A percentile compares a stretch with the other conserved stretches of the same genome.
Conservation (phyloP, 2,113 vertebrate genomes). For the Rhabdornis inornatus region DNA sequence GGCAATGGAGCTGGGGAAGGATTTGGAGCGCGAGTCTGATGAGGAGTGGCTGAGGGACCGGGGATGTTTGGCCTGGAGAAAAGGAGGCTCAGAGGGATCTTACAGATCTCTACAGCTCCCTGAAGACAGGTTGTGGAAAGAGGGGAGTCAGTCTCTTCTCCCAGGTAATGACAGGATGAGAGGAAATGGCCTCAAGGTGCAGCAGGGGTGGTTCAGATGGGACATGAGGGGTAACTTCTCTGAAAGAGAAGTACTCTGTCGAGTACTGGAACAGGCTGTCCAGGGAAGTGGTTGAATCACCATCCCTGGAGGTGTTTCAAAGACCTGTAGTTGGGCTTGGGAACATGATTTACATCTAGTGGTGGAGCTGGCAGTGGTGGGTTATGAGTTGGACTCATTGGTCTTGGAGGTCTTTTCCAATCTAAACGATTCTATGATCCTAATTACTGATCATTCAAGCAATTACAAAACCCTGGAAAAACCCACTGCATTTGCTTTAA, state of each 20-base stretch:
- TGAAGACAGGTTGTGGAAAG: background rate
- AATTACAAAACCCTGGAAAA: background rate
- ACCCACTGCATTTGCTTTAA: background rate
- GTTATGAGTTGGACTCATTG: background rate
- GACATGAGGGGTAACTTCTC: background rate
- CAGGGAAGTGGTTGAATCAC: background rate
- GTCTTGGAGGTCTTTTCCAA: background rate
- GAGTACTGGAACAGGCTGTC: background rate
- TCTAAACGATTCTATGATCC: background rate
- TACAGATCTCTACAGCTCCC: background rate
- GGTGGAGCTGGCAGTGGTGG: background rate
- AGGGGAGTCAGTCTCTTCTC: background rate
- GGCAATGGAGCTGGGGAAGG: background rate
- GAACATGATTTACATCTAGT: background rate
- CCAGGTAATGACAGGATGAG: accelerated
- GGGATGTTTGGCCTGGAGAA: background rate
- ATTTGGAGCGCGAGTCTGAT: background rate
- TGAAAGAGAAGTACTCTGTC: background rate
- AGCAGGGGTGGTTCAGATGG: accelerated
- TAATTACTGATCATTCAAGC: background rate
- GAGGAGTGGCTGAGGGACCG: background rate
- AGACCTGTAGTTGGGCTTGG: background rate
- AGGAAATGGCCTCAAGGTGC: background rate
- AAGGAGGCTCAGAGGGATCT: background rate
- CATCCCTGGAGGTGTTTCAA: background rate